phyloP scores from a whole-genome alignment of 1,140 invertebrate species.

The Amyelois transitella region DNA sequence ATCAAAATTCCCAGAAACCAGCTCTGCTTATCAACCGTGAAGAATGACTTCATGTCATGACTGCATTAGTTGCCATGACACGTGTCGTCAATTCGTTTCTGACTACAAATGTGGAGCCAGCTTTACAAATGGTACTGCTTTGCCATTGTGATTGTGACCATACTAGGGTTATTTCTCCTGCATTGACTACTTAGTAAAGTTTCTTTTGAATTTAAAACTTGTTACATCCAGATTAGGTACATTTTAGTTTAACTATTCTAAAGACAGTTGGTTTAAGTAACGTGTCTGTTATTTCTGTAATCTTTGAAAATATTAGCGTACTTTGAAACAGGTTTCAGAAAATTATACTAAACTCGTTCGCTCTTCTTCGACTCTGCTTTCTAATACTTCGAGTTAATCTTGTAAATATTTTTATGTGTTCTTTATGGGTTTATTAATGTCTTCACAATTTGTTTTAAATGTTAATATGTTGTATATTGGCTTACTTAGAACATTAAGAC shows the following conservation, averaged over 20 bases:
- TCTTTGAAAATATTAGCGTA: slow-evolving; percentile 5
- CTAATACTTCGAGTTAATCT: slow-evolving; percentile 34
- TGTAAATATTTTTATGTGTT: neutral
- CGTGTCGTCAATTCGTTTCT: neutral
- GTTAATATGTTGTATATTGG: neutral
- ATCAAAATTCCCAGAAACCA: too few species aligned
- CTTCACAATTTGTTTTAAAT: neutral
- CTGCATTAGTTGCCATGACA: neutral
- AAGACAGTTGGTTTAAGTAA: neutral
- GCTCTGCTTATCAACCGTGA: neutral
- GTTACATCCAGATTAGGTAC: neutral
- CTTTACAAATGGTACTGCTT: neutral
- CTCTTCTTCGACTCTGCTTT: slow-evolving; percentile 41
- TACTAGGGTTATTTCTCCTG: neutral
- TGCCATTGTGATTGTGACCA: neutral
- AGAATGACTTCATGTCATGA: neutral
- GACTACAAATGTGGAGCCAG: neutral
- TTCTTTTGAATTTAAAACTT: neutral
- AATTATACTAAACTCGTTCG: slow-evolving; percentile 35
- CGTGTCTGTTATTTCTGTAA: slow-evolving; percentile 15
- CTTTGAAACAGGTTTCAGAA: slow-evolving; percentile 36
- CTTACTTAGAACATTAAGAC: neutral
- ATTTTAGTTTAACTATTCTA: neutral
- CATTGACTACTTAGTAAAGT: neutral
- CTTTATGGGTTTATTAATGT: neutral